phyloP scores from a whole-genome alignment of 2,888 invertebrate species.

The Catocala fraxini region DNA sequence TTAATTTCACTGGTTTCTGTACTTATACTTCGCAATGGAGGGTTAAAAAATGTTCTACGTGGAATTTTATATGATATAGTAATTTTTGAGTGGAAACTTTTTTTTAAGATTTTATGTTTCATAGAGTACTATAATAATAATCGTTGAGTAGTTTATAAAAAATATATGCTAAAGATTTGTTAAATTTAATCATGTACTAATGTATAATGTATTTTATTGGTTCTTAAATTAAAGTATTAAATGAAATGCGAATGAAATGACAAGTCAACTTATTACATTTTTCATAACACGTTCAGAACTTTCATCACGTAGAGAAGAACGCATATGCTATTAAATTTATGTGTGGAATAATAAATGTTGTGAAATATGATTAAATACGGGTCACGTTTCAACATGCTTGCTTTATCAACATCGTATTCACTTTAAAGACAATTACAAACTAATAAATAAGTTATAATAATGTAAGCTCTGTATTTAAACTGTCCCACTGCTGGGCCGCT shows the following conservation, averaged over 20 bases:
- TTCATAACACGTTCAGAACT: conserved; percentile 7
- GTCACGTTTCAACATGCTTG: too few species aligned
- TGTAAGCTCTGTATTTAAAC: too few species aligned
- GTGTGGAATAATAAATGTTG: background rate
- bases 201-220: too few species aligned
- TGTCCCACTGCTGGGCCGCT: too few species aligned
- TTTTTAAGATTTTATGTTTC: conserved; percentile 3
- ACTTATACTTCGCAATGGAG: conserved; percentile 47
- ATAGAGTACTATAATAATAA: background rate
- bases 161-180: too few species aligned
- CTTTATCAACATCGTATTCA: too few species aligned
- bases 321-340: conserved; percentile 3
- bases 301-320: background rate
- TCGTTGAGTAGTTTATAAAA: too few species aligned
- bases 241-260: background rate
- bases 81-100: conserved; percentile 18
- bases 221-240: too few species aligned
- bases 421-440: too few species aligned
- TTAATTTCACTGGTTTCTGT: conserved; percentile 74
- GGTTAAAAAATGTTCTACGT: conserved; percentile 40
- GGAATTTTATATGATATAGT: conserved; percentile 3
- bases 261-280: conserved; percentile 7
- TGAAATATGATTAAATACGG: background rate
- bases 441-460: too few species aligned
- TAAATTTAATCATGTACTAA: too few species aligned